phyloP scores from a whole-genome alignment of 2,113 vertebrate genomes.

The Lutjanus erythropterus region DNA sequence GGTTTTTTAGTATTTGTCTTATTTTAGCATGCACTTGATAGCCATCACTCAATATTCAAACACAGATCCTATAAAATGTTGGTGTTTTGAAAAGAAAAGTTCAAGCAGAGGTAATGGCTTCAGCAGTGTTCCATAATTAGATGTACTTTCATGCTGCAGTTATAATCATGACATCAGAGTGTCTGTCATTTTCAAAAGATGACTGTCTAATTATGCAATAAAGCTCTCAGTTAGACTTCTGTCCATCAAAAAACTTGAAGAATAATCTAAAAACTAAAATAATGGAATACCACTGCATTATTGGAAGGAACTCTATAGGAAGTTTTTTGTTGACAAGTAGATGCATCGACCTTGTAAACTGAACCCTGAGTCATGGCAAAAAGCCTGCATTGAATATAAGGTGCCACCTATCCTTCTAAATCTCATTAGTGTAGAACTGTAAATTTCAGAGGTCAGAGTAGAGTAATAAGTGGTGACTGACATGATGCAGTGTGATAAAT shows the following conservation, averaged over 20 bases:
- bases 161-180: background rate
- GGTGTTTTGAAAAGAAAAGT: background rate
- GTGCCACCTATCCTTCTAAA: background rate
- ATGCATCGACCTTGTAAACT: background rate
- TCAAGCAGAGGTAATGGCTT: background rate
- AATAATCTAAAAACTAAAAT: background rate
- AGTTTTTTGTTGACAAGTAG: no score
- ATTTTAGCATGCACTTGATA: background rate
- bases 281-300: background rate
- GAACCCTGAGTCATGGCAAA: background rate
- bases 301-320: background rate
- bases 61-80: background rate
- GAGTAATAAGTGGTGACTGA: conserved; percentile 14
- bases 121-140: conserved; percentile 2
- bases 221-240: background rate
- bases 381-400: background rate
- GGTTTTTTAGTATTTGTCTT: no score
- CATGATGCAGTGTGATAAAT: conserved; percentile 9
- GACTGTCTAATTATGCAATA: conserved; percentile 2
- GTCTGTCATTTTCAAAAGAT: conserved; percentile 7
- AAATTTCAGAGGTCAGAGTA: background rate
- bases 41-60: background rate
- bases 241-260: background rate
- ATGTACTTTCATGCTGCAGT: background rate
- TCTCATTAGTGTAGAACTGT: conserved; percentile 12